phyloP scores from a whole-genome alignment of 2,797 vertebrate species.

The Nannoperca obscura region DNA sequence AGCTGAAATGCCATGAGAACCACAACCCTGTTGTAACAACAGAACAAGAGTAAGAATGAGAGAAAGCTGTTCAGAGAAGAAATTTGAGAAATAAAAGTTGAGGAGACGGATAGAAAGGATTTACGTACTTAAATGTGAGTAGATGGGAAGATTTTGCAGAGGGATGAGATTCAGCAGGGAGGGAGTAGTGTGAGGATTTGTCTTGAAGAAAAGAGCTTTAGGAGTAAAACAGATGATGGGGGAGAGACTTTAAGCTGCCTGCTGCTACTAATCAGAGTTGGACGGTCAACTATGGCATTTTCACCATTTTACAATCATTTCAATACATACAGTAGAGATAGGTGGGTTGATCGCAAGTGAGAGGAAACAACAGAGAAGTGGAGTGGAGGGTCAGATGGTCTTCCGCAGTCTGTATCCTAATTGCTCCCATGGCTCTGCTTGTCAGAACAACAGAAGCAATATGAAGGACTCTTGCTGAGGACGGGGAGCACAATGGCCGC shows the following conservation, averaged over 20 bases:
- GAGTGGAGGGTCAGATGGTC: constrained; percentile 52
- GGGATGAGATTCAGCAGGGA: constrained; percentile 9
- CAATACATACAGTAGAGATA: neutral
- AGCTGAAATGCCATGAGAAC: too few relatives aligned
- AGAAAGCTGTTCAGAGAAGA: constrained; percentile 1
- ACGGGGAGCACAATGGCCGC: constrained; percentile 21
- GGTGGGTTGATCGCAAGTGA: constrained; percentile 18
- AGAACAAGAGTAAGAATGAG: constrained; percentile 4
- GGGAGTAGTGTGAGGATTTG: constrained; percentile 9
- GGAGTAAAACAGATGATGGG: constrained; percentile 23
- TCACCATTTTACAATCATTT: constrained; percentile 15
- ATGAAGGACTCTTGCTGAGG: constrained; percentile 51
- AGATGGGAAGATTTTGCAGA: constrained; percentile 19
- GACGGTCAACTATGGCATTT: constrained; percentile 6
- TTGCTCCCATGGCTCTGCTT: constrained; percentile 65
- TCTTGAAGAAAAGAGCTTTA: constrained; percentile 29
- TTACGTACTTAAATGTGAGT: constrained; percentile 19
- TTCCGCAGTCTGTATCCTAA: constrained; percentile 58
- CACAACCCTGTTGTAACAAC: neutral
- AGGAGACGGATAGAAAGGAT: constrained; percentile 13
- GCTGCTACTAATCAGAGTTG: neutral
- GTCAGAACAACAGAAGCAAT: constrained; percentile 59
- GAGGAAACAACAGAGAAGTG: constrained; percentile 36
- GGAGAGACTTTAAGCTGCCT: neutral
- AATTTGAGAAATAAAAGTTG: constrained; percentile 17